Conservation (phyloP, 2,888 invertebrate genomes). For the Brenthis ino region DNA sequence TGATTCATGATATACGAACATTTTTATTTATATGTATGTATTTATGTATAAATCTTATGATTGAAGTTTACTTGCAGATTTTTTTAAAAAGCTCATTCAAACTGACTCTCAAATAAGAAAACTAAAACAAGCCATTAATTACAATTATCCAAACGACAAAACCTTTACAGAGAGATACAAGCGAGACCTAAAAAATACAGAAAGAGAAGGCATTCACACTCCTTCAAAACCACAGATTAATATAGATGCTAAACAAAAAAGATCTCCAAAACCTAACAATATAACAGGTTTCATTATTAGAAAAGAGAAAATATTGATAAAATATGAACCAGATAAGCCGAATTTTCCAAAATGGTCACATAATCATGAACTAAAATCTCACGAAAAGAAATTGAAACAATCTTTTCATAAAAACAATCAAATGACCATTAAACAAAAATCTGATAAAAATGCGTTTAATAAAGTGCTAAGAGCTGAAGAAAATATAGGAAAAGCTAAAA, state of each 20-base stretch:
- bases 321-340: constrained; percentile 48
- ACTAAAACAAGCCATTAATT: constrained; percentile 50
- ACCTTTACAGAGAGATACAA: constrained; percentile 48
- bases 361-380: constrained; percentile 50
- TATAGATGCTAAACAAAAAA: constrained; percentile 36
- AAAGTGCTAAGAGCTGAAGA: not conserved
- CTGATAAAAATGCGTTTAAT: constrained; percentile 49
- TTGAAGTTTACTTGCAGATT: constrained; percentile 49
- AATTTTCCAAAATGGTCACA: constrained; percentile 62
- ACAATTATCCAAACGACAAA: constrained; percentile 32
- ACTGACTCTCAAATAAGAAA: constrained; percentile 64
- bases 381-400: constrained; percentile 60
- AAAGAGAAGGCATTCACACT: constrained; percentile 10
- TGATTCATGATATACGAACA: too few relatives aligned
- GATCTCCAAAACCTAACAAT: constrained; percentile 32
- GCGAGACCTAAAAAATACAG: constrained; percentile 47
- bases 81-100: constrained; percentile 64
- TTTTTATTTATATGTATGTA: too few relatives aligned
- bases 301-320: constrained; percentile 55
- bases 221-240: constrained; percentile 22
- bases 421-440: constrained; percentile 39
- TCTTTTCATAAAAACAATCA: constrained; percentile 65
- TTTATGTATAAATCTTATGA: too few relatives aligned
- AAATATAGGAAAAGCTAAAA: not conserved
- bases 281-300: constrained; percentile 54